Evolutionary conservation across 2,113 vertebrate species (phyloP), one percentile per base, ranked within the genome.

Genomic region (Malurus melanocephalus): DNA sequence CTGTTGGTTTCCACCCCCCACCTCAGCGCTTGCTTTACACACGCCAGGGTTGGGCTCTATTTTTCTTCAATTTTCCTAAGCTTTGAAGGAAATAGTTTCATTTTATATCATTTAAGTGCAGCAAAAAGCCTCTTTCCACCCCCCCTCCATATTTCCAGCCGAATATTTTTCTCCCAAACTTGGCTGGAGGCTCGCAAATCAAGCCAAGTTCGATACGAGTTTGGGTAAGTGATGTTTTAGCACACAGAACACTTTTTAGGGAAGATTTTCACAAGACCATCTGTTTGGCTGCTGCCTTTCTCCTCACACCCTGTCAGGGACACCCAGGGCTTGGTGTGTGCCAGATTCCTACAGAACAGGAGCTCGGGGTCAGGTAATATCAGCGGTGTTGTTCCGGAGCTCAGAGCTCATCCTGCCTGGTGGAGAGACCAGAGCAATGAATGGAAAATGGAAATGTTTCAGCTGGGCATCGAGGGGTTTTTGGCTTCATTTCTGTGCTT

Each of bases 251-350:
- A 81, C 84, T 93, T 94, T 27, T 94, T 27, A 81, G 86, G 86
- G 85, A 92, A 94, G 93, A 78, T 89, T 90, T 95, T 92, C 48
- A 21, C 35, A 57, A 49, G 87, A 86, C 94, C 91, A 95, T 91
- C 89, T 94, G 91, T 95, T 93, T 96, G 94, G 92, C 92, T 90
- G 68, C 69, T 61, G 86, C 56, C 80, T 89, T 61, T 53, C 71
- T 81, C 84, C 90, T 93, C 88, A 89, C 92, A 90, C 92, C 78
- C 80, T 93, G 88, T 72, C 81, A 90, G 84, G 91, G 92, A 59
- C 67, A 53, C 84, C 55, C 66, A 42, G 45, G 49, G 74, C 61
- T 78, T 77, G 71, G 77, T 27, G 56, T 64, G 69, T 86, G 90
- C 85, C 92, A 94, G 94, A 88, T 78, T 73, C 55, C 91, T 65